Base-by-base conservation (phyloP, 64 coral and sea anemone species). In the Astreopora myriophthalma region DNA sequence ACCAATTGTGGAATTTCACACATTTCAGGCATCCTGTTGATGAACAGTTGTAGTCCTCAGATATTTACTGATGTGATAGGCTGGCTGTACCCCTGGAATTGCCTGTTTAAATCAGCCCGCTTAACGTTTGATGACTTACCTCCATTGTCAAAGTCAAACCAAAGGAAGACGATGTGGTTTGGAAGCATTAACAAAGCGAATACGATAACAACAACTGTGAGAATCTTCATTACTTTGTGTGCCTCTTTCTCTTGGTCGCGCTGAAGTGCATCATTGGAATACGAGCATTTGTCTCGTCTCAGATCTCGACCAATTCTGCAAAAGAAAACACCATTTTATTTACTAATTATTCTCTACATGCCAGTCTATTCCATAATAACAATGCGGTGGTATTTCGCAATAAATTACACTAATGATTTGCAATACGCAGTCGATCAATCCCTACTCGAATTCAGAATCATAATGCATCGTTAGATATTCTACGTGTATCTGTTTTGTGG, bases 191-290 rank as follows among this genome's bases (percentile, higher is more conserved):
- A 79, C 3, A 96, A 63, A 19, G 91, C 91, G 32, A 94, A 96
- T 1, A 94, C 88, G 3, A 96, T 96, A 13, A 96, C 95, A 27
- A 96, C 95, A 24, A 93, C 91, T 0, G 95, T 96, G 22, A 96
- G 36, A 6, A 96, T 77, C 34, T 96, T 96, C 32, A 96, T 92
- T 2, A 96, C 95, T 90, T 96, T 93, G 49, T 96, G 86, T 0
- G 95, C 95, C 25, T 96, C 95, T 71, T 78, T 93, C 61, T 96
- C 91, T 34, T 96, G 95, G 28, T 96, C 95, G 36, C 95, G 51
- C 58, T 96, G 95, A 16, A 96, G 87, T 0, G 87, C 65, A 60
- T 93, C 86, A 49, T 93, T 93, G 58, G 95, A 96, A 69, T 96
- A 96, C 2, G 91, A 93, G 30, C 91, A 71, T 76, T 93, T 96